Conservation (phyloP, 2,797 vertebrate genomes). For the Phalloptychus januarius region DNA sequence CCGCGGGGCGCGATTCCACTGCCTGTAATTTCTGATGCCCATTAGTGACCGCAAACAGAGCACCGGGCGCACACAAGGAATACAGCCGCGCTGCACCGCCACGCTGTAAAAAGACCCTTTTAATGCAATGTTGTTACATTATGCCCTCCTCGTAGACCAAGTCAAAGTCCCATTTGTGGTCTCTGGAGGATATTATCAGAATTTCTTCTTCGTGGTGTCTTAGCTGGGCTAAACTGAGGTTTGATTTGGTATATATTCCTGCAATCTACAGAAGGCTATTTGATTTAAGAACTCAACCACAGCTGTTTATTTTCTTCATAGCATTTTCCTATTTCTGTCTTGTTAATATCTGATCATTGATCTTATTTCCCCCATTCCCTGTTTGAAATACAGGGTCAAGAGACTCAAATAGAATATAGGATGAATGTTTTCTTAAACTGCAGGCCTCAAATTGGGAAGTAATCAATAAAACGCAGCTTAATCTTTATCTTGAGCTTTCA, state of each 20-base stretch:
- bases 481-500: not conserved
- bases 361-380: constrained; percentile 49
- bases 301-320: constrained; percentile 28
- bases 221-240: constrained; percentile 29
- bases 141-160: constrained; percentile 74
- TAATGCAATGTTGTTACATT: constrained; percentile 80
- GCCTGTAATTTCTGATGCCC: constrained; percentile 83
- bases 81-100: constrained; percentile 57
- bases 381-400: constrained; percentile 48
- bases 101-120: constrained; percentile 74
- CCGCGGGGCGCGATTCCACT: constrained; percentile 76
- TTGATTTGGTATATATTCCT: constrained; percentile 45
- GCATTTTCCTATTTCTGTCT: constrained; percentile 22
- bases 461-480: not conserved
- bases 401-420: constrained; percentile 48
- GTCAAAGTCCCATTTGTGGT: constrained; percentile 77
- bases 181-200: constrained; percentile 73
- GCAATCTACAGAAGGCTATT: constrained; percentile 19
- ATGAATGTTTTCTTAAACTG: constrained; percentile 32
- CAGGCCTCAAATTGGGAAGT: not conserved
- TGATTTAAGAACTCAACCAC: constrained; percentile 45
- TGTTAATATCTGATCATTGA: constrained; percentile 24
- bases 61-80: constrained; percentile 74
- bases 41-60: constrained; percentile 84
- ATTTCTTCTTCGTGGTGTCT: constrained; percentile 57